Evolutionary conservation across 1,140 invertebrate species (phyloP).

Genomic region (Calycopis cecrops): DNA sequence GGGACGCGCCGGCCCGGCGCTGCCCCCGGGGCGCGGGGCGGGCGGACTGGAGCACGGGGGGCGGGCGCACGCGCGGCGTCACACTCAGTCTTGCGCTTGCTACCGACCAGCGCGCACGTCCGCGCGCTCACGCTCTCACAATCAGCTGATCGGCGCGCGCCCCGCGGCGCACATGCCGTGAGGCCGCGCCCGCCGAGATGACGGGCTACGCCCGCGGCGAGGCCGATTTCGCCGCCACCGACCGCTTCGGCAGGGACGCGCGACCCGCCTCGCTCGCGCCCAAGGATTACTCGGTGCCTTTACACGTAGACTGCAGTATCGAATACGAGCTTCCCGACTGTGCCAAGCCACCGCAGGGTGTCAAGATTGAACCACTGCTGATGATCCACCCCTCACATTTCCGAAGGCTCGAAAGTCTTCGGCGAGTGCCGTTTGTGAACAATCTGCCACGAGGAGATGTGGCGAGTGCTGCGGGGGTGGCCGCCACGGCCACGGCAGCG

Average conservation of each 20-base stretch:
- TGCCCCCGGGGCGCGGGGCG: conserved; percentile 20
- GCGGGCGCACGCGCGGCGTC: conserved; percentile 33
- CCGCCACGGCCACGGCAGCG: conserved; percentile 28
- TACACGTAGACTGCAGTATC: conserved; percentile 89
- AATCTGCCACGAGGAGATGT: conserved; percentile 49
- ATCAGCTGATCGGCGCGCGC: conserved; percentile 64
- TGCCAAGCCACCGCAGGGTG: conserved; percentile 86
- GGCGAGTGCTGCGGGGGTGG: conserved; percentile 30
- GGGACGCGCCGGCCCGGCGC: conserved; percentile 26
- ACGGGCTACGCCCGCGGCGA: conserved; percentile 70
- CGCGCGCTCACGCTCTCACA: conserved; percentile 41
- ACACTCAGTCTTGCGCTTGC: conserved; percentile 44
- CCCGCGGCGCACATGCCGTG: conserved; percentile 65
- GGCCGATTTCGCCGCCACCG: conserved; percentile 58
- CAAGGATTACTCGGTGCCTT: conserved; percentile 85
- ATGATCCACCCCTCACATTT: conserved; percentile 93
- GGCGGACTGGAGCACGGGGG: conserved; percentile 25
- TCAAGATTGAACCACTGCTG: conserved; percentile 83
- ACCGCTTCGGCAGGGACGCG: conserved; percentile 52
- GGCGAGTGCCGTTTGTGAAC: conserved; percentile 82
- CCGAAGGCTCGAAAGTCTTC: conserved; percentile 84
- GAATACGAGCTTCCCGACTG: conserved; percentile 89
- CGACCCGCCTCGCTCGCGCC: conserved; percentile 63
- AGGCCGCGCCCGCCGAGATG: conserved; percentile 58
- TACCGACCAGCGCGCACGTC: conserved; percentile 46